Conservation (phyloP, 2,113 vertebrate species). For the Podarcis cretensis region DNA sequence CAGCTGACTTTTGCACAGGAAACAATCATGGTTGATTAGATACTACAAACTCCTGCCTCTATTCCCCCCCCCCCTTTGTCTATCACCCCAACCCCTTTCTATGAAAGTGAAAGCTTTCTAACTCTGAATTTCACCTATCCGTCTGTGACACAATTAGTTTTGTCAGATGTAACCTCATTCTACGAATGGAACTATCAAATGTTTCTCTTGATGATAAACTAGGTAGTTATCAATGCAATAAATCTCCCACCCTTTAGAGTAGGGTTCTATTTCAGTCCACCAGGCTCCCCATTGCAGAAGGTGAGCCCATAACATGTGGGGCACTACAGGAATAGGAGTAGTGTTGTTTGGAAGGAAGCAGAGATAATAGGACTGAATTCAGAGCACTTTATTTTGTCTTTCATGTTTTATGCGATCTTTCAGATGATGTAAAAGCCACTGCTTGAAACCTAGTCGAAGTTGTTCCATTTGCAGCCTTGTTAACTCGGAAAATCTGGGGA, state of each 20-base stretch:
- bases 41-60: constrained; percentile 54
- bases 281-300: background rate
- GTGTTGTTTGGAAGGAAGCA: background rate
- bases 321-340: background rate
- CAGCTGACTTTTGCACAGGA: constrained; percentile 83
- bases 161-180: accelerated
- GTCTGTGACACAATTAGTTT: background rate
- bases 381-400: no score
- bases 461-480: no score
- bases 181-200: background rate
- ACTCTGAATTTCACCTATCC: background rate
- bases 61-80: constrained; percentile 11
- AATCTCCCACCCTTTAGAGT: background rate
- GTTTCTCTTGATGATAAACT: background rate
- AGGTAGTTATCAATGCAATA: background rate
- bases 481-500: no score
- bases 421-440: no score
- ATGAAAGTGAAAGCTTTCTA: constrained; percentile 24
- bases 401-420: no score
- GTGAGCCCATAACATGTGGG: background rate
- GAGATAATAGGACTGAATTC: background rate
- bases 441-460: no score
- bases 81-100: background rate
- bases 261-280: background rate
- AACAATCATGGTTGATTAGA: constrained; percentile 73